Base-by-base conservation (phyloP, 2,113 vertebrate genomes). In the Tamias sibiricus region DNA sequence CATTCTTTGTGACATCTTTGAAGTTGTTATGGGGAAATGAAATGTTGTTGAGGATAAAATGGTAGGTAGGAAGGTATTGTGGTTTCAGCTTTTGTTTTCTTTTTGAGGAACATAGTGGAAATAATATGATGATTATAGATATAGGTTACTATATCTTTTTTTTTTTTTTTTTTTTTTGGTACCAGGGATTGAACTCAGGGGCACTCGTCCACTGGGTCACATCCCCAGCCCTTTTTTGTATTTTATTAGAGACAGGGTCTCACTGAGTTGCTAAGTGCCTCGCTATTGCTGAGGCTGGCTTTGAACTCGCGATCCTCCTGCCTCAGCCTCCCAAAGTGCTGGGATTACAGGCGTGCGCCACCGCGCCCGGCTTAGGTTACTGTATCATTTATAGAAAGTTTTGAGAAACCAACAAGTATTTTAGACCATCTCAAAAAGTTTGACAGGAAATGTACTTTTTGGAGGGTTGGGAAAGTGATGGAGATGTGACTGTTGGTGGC, bases 1-100 rank as follows among this genome's bases (percentile, higher is more conserved):
- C 4, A 6, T 79, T 62, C 40, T 80, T 37, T 40, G 6, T 71
- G 75, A 52, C 35, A 10, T 75, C 77, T 94, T 92, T 30, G 74
- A 90, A 81, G 52, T 69, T 44, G 3, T 68, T 74, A 14, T 54
- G 79, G 90, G 68, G 16, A 22, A 74, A 26, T n/a, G n/a, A n/a
- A n/a, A n/a, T n/a, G n/a, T 72, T 83, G n/a, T 88, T 54, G 47
- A 75, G 69, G 44, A 66, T 85, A 52, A 84, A 72, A 28, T 76
- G 57, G 10, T 66, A 68, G 77, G 79, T 66, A 37, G 82, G 42
- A 77, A 74, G 28, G n/a, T 54, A 54, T 37, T 86, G n/a, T 19
- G 57, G 54, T 75, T 91, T 85, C 52, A 66, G 40, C 42, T 75
- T 94, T 92, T 83, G 22, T 52, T 72, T 44, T 79, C 26, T 92